Evolutionary conservation across 2,888 invertebrate genomes (phyloP).

Genomic region (Drosophila greeni): DNA sequence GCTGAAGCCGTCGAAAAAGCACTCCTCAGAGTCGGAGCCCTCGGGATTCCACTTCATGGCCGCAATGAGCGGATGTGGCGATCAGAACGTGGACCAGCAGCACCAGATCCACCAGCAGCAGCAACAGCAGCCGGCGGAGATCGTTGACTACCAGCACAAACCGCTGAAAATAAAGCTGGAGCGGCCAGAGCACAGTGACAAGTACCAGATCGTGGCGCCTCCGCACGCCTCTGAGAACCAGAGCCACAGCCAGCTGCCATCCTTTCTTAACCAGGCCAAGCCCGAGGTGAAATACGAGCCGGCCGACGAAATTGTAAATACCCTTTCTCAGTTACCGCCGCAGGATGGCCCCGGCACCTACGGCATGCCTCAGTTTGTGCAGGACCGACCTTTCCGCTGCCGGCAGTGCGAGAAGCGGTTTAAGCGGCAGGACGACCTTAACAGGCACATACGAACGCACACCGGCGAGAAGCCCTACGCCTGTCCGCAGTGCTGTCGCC

Average conservation of each 20-base stretch:
- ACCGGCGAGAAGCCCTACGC: conserved; percentile 75
- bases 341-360: conserved; percentile 67
- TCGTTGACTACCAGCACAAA: conserved; percentile 40
- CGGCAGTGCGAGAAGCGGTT: conserved; percentile 71
- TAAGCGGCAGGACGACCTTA: conserved; percentile 76
- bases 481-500: conserved; percentile 70
- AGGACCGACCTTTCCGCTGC: conserved; percentile 70
- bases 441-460: conserved; percentile 76
- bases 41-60: conserved; percentile 71
- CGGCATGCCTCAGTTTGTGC: conserved; percentile 67
- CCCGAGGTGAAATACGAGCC: conserved; percentile 65
- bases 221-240: conserved; percentile 22
- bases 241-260: conserved; percentile 50
- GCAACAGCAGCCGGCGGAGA: conserved; percentile 35
- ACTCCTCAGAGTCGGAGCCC: conserved; percentile 36
- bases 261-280: conserved; percentile 52
- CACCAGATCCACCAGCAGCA: conserved; percentile 44
- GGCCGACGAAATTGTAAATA: conserved; percentile 56
- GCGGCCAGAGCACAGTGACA: conserved; percentile 60
- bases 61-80: conserved; percentile 47
- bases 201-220: conserved; percentile 60
- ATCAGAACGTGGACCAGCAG: conserved; percentile 20
- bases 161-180: conserved; percentile 70
- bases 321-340: conserved; percentile 58
- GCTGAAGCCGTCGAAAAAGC: conserved; percentile 48